Conservation (phyloP, 2,888 invertebrate species). For the Polyommatus iphigenia region DNA sequence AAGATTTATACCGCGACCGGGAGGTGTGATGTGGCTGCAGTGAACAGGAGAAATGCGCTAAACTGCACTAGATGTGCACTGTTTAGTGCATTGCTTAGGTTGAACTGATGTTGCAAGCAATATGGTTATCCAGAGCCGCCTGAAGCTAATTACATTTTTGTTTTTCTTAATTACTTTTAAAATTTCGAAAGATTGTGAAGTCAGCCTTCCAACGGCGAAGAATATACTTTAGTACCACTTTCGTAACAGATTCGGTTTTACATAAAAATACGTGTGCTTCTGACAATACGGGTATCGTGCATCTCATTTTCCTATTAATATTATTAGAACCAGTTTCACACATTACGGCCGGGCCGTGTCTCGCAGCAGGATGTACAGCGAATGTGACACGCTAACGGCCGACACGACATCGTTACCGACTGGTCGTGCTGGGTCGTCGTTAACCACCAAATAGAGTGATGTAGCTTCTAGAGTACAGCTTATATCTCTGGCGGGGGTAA, state of each 20-base stretch:
- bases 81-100: not conserved
- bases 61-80: not conserved
- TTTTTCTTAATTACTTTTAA: not conserved
- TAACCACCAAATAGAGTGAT: not conserved
- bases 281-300: not conserved
- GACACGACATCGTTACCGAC: not conserved
- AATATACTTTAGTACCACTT: not conserved
- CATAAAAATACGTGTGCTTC: not conserved
- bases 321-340: conserved; percentile 7
- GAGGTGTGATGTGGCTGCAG: not conserved
- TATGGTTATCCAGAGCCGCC: not conserved
- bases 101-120: no score
- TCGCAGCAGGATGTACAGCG: conserved; percentile 22
- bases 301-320: conserved; percentile 19
- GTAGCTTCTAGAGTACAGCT: conserved; percentile 17
- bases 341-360: not conserved
- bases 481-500: conserved; percentile 26
- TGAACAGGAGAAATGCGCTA: not conserved
- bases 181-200: no score
- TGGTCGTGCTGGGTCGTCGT: not conserved
- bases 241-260: not conserved
- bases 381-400: not conserved
- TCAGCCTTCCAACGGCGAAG: no score
- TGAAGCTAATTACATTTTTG: not conserved
- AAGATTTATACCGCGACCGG: not conserved